A percentile compares a stretch with the other conserved stretches of the same genome.
phyloP scores from a whole-genome alignment of 2,113 vertebrate species.

The Psettodes erumei region DNA sequence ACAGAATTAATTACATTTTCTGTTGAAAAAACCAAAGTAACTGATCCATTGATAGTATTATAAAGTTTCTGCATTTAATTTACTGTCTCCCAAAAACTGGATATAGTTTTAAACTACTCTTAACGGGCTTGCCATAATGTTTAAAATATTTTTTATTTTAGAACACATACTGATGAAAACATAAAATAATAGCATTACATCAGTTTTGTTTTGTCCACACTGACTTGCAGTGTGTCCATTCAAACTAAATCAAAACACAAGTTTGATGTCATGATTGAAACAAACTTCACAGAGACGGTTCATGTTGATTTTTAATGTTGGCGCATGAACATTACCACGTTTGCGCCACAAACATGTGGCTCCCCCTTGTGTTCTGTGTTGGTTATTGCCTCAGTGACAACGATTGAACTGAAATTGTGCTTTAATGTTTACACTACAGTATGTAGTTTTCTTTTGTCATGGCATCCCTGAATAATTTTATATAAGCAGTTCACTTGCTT shows the following conservation, averaged over 20 bases:
- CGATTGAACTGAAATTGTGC: neutral
- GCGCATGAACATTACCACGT: neutral
- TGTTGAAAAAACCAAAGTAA: neutral
- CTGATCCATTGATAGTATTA: neutral
- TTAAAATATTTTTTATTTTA: neutral
- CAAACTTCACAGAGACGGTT: neutral
- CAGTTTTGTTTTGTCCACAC: neutral
- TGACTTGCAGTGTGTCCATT: neutral
- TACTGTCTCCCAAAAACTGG: neutral
- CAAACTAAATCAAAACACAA: neutral
- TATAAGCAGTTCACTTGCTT: neutral
- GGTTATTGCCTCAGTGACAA: neutral
- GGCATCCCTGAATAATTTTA: neutral
- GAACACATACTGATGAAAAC: neutral
- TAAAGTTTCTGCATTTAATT: neutral
- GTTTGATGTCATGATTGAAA: neutral
- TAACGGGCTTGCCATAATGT: neutral
- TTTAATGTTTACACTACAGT: neutral
- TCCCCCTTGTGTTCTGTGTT: conserved; percentile 13
- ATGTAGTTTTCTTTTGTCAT: conserved; percentile 1
- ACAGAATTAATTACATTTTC: neutral
- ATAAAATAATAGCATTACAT: neutral
- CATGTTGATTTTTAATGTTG: neutral
- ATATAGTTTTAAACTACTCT: neutral
- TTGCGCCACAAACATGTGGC: neutral